These are phyloP conservation scores for Andrena trimmerana DNA, from an alignment of 2,888 invertebrate genomes.

Conservation along the genomic window DNA sequence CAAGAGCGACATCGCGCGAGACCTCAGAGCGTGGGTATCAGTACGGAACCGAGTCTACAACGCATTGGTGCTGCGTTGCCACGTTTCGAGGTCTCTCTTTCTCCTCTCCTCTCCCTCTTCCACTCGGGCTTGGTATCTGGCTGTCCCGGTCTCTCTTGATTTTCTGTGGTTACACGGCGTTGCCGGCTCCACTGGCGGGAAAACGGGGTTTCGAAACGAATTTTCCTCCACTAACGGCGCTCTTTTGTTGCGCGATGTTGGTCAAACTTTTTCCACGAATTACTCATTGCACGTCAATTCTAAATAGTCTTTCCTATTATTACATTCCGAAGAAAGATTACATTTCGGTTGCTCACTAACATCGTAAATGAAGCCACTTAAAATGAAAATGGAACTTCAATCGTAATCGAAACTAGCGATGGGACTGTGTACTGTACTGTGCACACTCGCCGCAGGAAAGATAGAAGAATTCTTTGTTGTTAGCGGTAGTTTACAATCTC, in stretches of 20 bases:
- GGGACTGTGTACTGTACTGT: neutral
- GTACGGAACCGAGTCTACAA: conserved; percentile 85
- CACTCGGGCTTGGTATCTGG: conserved; percentile 30
- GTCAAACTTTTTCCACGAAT: conserved; percentile 7
- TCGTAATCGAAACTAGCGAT: neutral
- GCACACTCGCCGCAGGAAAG: no score
- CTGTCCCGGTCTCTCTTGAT: conserved; percentile 60
- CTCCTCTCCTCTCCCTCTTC: conserved; percentile 45
- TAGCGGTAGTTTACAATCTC: conserved; percentile 49
- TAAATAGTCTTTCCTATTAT: neutral
- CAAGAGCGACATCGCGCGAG: conserved; percentile 75
- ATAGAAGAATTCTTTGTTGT: conserved; percentile 1
- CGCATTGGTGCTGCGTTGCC: conserved; percentile 82
- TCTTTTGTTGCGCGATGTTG: conserved; percentile 20
- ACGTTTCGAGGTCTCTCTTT: conserved; percentile 82
- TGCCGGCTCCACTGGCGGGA: conserved; percentile 82
- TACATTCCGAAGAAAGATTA: neutral
- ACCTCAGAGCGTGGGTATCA: conserved; percentile 85
- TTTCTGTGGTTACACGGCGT: conserved; percentile 66
- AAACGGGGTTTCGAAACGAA: conserved; percentile 83
- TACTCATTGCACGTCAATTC: neutral
- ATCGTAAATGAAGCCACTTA: neutral
- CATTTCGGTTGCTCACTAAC: neutral
- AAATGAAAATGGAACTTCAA: neutral
- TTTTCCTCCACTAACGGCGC: conserved; percentile 69